Evolutionary conservation across 2,113 vertebrate genomes (phyloP).

Genomic region (Sceloporus undulatus): DNA sequence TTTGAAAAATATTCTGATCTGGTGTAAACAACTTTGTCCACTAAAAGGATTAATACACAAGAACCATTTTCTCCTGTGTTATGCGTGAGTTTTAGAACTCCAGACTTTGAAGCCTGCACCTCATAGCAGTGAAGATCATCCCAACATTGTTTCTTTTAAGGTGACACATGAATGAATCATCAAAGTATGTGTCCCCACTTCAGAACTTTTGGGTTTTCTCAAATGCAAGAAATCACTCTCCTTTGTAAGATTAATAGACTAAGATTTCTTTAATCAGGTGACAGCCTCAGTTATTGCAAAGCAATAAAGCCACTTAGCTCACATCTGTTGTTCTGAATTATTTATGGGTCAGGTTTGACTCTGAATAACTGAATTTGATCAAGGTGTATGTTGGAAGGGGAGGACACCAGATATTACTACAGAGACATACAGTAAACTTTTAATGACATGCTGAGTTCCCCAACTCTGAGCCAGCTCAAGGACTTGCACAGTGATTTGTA

Average conservation of each 20-base stretch:
- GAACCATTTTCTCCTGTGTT: no score
- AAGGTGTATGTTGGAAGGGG: background rate
- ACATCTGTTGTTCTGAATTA: constrained; percentile 33
- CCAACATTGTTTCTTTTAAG: no score
- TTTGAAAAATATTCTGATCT: no score
- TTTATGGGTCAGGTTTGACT: constrained; percentile 13
- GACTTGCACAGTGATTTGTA: no score
- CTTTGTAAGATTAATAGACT: background rate
- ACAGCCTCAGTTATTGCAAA: background rate
- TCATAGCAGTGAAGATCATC: no score
- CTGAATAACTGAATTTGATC: constrained; percentile 23
- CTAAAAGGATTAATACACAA: no score
- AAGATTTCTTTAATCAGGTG: background rate
- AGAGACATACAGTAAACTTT: background rate
- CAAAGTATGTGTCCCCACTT: background rate
- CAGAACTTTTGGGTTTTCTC: background rate
- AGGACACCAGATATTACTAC: background rate
- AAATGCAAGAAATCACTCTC: background rate
- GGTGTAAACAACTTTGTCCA: no score
- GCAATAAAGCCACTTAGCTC: constrained; percentile 1
- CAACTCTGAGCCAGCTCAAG: no score
- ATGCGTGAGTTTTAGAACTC: no score
- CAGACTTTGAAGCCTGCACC: no score
- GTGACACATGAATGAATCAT: no score
- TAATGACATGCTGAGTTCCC: background rate